Evolutionary conservation across 2,888 invertebrate species (phyloP).

Genomic region (Oscheius onirici): DNA sequence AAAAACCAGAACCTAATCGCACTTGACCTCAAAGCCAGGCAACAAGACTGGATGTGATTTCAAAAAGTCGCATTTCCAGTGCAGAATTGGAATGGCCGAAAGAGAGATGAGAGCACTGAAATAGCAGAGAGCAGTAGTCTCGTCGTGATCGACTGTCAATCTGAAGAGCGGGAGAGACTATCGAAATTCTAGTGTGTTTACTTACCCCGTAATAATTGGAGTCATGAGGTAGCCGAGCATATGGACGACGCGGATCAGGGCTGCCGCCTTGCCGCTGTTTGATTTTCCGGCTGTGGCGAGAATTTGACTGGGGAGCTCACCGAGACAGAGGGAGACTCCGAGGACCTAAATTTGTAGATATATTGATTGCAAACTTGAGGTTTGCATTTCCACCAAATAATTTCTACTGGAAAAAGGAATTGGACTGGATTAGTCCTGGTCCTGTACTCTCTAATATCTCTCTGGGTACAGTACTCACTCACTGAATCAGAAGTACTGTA

Average conservation of each 20-base stretch:
- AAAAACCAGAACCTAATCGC: constrained; percentile 5
- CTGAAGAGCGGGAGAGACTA: constrained; percentile 34
- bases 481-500: no score
- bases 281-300: constrained; percentile 56
- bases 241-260: constrained; percentile 60
- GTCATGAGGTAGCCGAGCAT: constrained; percentile 53
- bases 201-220: constrained; percentile 58
- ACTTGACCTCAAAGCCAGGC: constrained; percentile 34
- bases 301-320: constrained; percentile 63
- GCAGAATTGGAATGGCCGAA: constrained; percentile 46
- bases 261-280: constrained; percentile 63
- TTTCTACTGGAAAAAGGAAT: no score
- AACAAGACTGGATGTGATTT: constrained; percentile 46
- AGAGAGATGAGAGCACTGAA: constrained; percentile 51
- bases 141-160: constrained; percentile 46
- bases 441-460: no score
- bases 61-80: constrained; percentile 55
- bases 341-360: constrained; percentile 44
- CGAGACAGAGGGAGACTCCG: constrained; percentile 60
- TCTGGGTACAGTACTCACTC: no score
- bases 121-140: constrained; percentile 54
- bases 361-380: no score
- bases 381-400: no score
- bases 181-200: not conserved
- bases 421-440: no score